Conservation (phyloP, 2,113 vertebrate genomes). For the Murina feae region DNA sequence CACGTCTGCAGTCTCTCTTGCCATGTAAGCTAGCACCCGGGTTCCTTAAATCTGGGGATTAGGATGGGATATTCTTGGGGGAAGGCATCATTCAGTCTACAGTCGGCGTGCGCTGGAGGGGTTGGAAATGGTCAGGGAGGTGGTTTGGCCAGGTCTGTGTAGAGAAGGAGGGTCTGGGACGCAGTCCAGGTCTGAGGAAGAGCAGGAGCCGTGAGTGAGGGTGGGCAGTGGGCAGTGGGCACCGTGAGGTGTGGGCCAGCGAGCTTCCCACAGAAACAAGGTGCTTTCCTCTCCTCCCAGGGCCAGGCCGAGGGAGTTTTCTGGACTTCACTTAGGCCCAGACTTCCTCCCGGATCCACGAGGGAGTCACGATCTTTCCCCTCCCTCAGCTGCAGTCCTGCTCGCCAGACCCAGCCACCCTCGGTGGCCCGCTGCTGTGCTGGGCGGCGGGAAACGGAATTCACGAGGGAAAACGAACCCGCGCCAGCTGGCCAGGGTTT, state of each 20-base stretch:
- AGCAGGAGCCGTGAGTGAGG: not conserved
- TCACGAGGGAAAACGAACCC: not conserved
- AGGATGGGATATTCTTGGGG: not conserved
- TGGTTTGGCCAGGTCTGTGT: not conserved
- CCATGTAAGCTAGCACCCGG: not conserved
- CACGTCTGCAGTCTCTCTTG: not conserved
- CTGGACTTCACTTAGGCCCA: not conserved
- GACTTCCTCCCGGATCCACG: not conserved
- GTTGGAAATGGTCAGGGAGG: not conserved
- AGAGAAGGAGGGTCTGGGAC: not conserved
- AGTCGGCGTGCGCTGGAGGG: not conserved
- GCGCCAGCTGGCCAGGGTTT: constrained; percentile 4
- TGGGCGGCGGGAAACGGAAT: constrained; percentile 18
- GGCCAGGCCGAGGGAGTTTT: constrained; percentile 1
- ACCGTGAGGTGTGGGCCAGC: not conserved
- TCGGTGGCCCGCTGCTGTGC: not conserved
- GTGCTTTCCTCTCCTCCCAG: not conserved
- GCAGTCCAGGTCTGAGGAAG: not conserved
- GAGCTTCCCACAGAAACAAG: not conserved
- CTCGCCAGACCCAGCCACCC: not conserved
- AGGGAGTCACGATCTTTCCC: not conserved
- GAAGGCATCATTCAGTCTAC: fast-evolving
- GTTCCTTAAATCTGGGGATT: not conserved
- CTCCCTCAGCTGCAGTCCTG: not conserved
- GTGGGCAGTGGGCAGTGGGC: not conserved